Percentiles rank a stretch among this genome's conserved stretches.
These are phyloP conservation scores for Clistopyga incitator DNA, from an alignment of 2,888 invertebrate species.

Conservation along the genomic window DNA sequence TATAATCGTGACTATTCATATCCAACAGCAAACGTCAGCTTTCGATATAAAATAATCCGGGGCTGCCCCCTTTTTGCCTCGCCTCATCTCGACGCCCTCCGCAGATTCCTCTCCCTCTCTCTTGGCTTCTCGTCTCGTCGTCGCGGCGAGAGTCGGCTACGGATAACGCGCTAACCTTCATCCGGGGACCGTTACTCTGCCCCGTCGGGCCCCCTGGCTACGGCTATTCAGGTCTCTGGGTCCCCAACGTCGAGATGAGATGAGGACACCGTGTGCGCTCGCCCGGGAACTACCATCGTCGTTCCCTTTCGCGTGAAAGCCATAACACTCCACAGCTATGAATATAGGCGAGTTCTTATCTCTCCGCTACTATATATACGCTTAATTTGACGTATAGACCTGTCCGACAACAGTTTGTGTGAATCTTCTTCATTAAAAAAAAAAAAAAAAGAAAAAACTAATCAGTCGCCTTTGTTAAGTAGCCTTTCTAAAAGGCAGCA, in stretches of 20 bases:
- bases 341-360: constrained; percentile 41
- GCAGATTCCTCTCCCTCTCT: constrained; percentile 18
- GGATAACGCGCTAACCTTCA: constrained; percentile 81
- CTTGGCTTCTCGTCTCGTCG: constrained; percentile 29
- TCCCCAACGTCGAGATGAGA: constrained; percentile 76
- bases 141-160: constrained; percentile 62
- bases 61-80: constrained; percentile 19
- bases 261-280: constrained; percentile 64
- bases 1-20: constrained; percentile 18
- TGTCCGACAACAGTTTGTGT: constrained; percentile 20
- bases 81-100: constrained; percentile 18
- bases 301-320: constrained; percentile 67
- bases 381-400: constrained; percentile 25
- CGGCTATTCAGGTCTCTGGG: constrained; percentile 84
- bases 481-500: neutral
- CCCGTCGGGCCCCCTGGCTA: constrained; percentile 80
- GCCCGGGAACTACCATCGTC: constrained; percentile 58
- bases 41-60: constrained; percentile 51
- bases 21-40: constrained; percentile 23
- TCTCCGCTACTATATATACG: constrained; percentile 14
- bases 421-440: neutral
- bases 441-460: neutral
- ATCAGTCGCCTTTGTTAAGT: neutral
- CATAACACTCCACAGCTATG: constrained; percentile 42
- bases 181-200: constrained; percentile 83